A percentile compares a stretch with the other conserved stretches of the same genome.
Conservation (phyloP, 2,888 invertebrate genomes). For the Augochlorella aurata region DNA sequence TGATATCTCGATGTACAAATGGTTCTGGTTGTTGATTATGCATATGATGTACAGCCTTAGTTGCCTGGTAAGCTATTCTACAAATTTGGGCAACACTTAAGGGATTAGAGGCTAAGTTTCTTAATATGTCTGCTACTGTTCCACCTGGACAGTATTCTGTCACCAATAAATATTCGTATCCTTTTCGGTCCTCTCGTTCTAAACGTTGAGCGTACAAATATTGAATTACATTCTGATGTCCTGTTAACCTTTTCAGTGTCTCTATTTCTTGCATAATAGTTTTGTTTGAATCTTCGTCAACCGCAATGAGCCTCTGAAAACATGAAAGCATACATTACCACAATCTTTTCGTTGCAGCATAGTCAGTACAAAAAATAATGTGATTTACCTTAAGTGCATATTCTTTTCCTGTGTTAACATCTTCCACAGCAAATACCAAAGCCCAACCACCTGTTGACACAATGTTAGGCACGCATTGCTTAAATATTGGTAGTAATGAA, state of each 20-base stretch:
- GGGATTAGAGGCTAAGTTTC: slow-evolving; percentile 76
- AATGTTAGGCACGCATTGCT: slow-evolving; percentile 57
- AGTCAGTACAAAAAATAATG: slow-evolving; percentile 30
- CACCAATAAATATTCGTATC: slow-evolving; percentile 91
- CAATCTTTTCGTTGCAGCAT: slow-evolving; percentile 16
- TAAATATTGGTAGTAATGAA: slow-evolving; percentile 39
- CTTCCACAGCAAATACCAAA: slow-evolving; percentile 97
- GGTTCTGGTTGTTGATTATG: slow-evolving; percentile 93
- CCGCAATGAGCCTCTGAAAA: slow-evolving; percentile 88
- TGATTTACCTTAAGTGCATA: slow-evolving; percentile 92
- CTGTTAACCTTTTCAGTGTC: slow-evolving; percentile 92
- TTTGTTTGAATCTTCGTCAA: slow-evolving; percentile 91
- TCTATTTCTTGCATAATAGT: slow-evolving; percentile 92
- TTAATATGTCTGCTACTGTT: slow-evolving; percentile 77
- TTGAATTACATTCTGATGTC: slow-evolving; percentile 95
- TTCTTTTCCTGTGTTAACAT: slow-evolving; percentile 91
- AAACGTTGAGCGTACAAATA: slow-evolving; percentile 89
- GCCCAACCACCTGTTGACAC: slow-evolving; percentile 93
- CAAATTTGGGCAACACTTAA: slow-evolving; percentile 88
- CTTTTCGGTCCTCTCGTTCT: slow-evolving; percentile 75
- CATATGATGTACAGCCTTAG: slow-evolving; percentile 95
- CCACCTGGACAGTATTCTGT: slow-evolving; percentile 96
- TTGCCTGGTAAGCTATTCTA: slow-evolving; percentile 95
- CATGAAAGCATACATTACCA: not conserved
- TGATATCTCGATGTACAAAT: slow-evolving; percentile 97